A percentile compares a stretch with the other conserved stretches of the same genome.
Evolutionary conservation across 1,140 invertebrate genomes (phyloP).

Genomic region (Acarapis woodi): DNA sequence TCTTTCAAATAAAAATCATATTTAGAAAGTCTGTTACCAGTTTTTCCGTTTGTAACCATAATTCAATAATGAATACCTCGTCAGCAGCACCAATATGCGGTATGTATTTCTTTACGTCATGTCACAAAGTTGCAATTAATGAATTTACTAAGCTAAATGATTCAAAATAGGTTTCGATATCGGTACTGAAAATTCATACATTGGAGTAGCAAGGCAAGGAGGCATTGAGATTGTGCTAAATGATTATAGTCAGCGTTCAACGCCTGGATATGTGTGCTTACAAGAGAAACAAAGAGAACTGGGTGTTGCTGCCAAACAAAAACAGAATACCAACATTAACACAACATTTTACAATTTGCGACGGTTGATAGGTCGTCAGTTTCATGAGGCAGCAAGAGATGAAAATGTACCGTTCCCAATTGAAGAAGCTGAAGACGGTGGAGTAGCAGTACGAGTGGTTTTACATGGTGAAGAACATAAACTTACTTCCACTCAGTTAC

Average conservation of each 20-base stretch:
- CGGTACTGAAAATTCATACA: constrained; percentile 11
- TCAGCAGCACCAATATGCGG: not conserved
- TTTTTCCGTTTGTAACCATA: constrained; percentile 1
- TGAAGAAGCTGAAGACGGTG: constrained; percentile 2
- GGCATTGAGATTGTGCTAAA: constrained; percentile 12
- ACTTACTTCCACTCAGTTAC: constrained; percentile 80
- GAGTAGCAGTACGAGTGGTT: constrained; percentile 28
- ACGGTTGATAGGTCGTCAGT: constrained; percentile 41
- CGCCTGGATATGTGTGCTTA: constrained; percentile 55
- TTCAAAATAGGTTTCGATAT: constrained; percentile 11
- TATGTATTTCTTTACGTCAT: no score
- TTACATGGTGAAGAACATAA: constrained; percentile 55
- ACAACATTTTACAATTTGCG: constrained; percentile 87
- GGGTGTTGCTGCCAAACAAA: constrained; percentile 85
- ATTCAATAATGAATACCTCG: constrained; percentile 1
- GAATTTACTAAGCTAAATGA: no score
- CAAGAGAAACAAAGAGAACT: constrained; percentile 64
- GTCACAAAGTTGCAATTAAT: no score
- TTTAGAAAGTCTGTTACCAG: no score
- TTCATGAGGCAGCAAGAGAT: constrained; percentile 43
- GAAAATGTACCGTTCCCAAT: constrained; percentile 41
- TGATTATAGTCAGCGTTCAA: constrained; percentile 11
- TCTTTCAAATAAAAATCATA: no score
- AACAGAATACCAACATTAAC: constrained; percentile 82
- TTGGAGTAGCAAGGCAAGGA: constrained; percentile 8